These are phyloP conservation scores for Synanthedon andrenaeformis DNA, from an alignment of 2,888 invertebrate genomes.

Conservation along the genomic window DNA sequence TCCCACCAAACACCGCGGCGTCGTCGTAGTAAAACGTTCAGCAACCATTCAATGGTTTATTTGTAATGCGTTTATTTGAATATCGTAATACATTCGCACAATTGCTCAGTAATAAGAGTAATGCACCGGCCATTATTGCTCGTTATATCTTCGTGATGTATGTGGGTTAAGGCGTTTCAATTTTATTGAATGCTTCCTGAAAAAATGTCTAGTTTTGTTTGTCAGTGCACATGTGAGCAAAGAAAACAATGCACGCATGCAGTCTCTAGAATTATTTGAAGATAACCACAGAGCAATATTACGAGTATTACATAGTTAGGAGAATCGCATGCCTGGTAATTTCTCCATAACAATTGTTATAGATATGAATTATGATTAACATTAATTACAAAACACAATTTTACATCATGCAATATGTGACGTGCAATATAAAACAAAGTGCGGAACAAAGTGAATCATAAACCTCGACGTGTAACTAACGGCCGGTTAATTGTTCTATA, in stretches of 20 bases:
- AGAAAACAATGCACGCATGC: neutral
- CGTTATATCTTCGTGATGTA: neutral
- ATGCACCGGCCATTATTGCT: neutral
- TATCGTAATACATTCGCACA: constrained; percentile 1
- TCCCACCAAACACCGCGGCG: constrained; percentile 29
- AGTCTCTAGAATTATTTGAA: no score
- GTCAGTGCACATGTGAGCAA: neutral
- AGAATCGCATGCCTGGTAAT: no score
- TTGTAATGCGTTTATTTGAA: constrained; percentile 2
- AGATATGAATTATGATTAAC: no score
- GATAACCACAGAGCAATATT: no score
- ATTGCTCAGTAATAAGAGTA: neutral
- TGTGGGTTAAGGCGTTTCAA: neutral
- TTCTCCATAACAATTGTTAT: no score
- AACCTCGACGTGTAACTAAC: constrained; percentile 17
- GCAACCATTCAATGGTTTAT: constrained; percentile 23
- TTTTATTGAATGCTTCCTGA: neutral
- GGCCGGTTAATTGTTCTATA: constrained; percentile 21
- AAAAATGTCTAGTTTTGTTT: neutral
- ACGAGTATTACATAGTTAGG: no score
- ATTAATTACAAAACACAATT: neutral
- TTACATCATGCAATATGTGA: constrained; percentile 16
- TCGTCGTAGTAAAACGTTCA: constrained; percentile 21
- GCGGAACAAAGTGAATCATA: constrained; percentile 26
- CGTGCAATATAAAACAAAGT: constrained; percentile 19